Base-by-base conservation (phyloP, 2,797 vertebrate species). In the Acanthurus leucopareius region DNA sequence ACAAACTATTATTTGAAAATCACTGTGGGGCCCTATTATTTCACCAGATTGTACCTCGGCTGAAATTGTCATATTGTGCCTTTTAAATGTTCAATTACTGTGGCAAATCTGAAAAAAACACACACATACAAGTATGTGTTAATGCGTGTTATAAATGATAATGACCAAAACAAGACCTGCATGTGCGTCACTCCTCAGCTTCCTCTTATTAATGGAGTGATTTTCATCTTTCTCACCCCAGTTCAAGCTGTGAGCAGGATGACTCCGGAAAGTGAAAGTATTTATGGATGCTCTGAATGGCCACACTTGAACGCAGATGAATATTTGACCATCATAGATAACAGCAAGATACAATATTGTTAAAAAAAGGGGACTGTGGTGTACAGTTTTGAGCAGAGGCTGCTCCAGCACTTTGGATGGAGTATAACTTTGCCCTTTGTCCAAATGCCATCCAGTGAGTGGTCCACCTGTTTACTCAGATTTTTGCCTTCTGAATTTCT, bases 1-100 rank as follows among this genome's bases (percentile, higher is more conserved):
- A 22, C 19, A 42, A 42, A 42, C 40, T 1, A 16, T 38, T 9
- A 28, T 71, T 66, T 61, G 20, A 57, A 67, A 76, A 68, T 47
- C 40, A 49, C 56, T 28, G 17, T 13, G 8, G 19, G 47, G 32
- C 35, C 35, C 64, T 19, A 40, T 51, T 65, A 51, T 28, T 19
- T 19, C 20, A 11, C 51, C 4, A 20, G 5, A 66, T 57, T 59
- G 6, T 4, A 56, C 52, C 32, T 15, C 8, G 13, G 52, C 22
- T 70, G 3, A 48, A 49, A n/a, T 7, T 44, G 20, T 62, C 22
- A 53, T 7, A 38, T n/a, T 19, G 15, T 22, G 10, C 5, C 25
- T 17, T 42, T 10, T 19, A 17, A n/a, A 71, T 10, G 32, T 45
- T 60, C 14, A n/a, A 16, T 44, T 49, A 16, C 11, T 11, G 8